Conservation (phyloP, 2,113 vertebrate genomes). For the Platycercus adscitus region DNA sequence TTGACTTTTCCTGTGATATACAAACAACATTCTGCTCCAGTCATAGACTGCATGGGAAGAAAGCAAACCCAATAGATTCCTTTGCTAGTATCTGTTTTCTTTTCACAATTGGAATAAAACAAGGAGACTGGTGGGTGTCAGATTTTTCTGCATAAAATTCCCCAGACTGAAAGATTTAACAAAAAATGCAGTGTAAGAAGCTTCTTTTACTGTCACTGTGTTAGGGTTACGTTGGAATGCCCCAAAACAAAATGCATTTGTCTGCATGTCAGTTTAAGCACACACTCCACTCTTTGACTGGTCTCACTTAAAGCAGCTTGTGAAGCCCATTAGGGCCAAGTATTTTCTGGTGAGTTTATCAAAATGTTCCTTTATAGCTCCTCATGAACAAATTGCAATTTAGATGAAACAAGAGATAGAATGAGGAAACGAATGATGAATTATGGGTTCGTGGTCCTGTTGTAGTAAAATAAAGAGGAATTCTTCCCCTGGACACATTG, state of each 20-base stretch:
- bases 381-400: not conserved
- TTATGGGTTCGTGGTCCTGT: not conserved
- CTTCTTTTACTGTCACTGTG: not conserved
- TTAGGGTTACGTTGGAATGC: not conserved
- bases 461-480: not conserved
- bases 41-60: not conserved
- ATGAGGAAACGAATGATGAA: not conserved
- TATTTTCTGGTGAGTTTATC: not conserved
- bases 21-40: not conserved
- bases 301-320: not conserved
- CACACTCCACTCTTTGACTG: not conserved
- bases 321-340: not conserved
- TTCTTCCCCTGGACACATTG: not conserved
- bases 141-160: not conserved
- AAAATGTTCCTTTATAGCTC: not conserved
- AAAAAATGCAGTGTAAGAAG: not conserved
- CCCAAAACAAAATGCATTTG: not conserved
- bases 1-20: slow-evolving; percentile 12
- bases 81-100: not conserved
- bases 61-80: not conserved
- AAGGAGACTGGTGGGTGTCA: not conserved
- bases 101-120: not conserved
- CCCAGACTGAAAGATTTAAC: not conserved
- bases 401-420: slow-evolving; percentile 26
- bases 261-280: not conserved